Evolutionary conservation across 2,888 invertebrate genomes (phyloP).

Genomic region (Clanis bilineata): DNA sequence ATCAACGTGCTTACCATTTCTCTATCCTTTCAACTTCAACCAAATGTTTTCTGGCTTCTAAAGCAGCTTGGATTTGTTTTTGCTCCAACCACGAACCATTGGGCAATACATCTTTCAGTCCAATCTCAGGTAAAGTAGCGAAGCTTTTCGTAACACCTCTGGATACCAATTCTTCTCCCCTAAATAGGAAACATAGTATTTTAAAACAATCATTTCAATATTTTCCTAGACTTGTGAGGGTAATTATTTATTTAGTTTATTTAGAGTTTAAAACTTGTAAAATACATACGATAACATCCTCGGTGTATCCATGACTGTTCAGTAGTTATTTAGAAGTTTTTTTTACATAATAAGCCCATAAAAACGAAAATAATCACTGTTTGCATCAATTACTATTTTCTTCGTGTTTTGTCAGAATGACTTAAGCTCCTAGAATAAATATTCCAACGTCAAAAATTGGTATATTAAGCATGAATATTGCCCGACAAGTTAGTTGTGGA

Average conservation of each 20-base stretch:
- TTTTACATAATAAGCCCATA: not conserved
- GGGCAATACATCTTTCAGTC: conserved; percentile 78
- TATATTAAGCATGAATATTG: too few species aligned
- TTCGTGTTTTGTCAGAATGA: not conserved
- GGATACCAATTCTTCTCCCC: conserved; percentile 62
- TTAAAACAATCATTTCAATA: too few species aligned
- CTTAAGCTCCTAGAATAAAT: too few species aligned
- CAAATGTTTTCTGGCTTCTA: conserved; percentile 77
- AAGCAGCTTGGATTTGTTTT: conserved; percentile 81
- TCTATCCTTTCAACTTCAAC: conserved; percentile 82
- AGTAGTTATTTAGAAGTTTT: not conserved
- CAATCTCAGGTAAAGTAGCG: conserved; percentile 73
- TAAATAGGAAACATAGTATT: conserved; percentile 38
- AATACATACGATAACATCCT: conserved; percentile 56
- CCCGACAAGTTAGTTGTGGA: too few species aligned
- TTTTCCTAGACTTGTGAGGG: not conserved
- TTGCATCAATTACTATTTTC: too few species aligned
- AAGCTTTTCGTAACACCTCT: conserved; percentile 69
- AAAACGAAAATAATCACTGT: not conserved
- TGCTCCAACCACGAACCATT: conserved; percentile 82
- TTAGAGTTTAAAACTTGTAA: not conserved
- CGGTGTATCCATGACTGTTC: conserved; percentile 36
- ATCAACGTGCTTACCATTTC: conserved; percentile 59
- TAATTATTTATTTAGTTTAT: not conserved
- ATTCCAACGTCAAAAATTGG: too few species aligned